Conservation (phyloP, 1,140 invertebrate genomes). For the Neotoxoptera formosana region DNA sequence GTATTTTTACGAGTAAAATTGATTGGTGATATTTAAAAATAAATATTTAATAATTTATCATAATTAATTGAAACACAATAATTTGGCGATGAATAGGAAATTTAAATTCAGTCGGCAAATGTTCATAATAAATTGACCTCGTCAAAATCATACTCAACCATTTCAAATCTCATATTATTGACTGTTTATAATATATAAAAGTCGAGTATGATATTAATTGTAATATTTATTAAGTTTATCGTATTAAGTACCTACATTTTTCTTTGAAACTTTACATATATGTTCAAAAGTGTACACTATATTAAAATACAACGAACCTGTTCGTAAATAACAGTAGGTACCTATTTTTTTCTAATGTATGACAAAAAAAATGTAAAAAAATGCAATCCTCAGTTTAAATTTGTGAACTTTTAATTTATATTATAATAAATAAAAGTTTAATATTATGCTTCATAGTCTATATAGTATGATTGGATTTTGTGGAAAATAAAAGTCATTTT, state of each 20-base stretch:
- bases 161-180: constrained; percentile 1
- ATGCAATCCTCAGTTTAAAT: neutral
- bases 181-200: constrained; percentile 20
- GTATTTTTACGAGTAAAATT: neutral
- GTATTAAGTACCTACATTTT: neutral
- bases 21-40: neutral
- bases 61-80: neutral
- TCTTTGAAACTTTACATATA: neutral
- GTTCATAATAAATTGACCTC: constrained; percentile 1
- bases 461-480: neutral
- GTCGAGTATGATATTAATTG: neutral
- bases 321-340: neutral
- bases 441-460: neutral
- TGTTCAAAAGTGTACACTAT: neutral
- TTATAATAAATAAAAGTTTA: neutral
- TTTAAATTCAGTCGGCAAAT: neutral
- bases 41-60: constrained; percentile 21
- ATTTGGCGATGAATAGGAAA: neutral
- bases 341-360: neutral
- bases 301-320: neutral
- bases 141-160: constrained; percentile 37
- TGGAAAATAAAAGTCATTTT: constrained; percentile 13
- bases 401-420: neutral
- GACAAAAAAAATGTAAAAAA: neutral
- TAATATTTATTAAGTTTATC: neutral